Evolutionary conservation across 2,113 vertebrate species (phyloP), one percentile per base, ranked within the genome.

Genomic region (Apeltes quadracus): DNA sequence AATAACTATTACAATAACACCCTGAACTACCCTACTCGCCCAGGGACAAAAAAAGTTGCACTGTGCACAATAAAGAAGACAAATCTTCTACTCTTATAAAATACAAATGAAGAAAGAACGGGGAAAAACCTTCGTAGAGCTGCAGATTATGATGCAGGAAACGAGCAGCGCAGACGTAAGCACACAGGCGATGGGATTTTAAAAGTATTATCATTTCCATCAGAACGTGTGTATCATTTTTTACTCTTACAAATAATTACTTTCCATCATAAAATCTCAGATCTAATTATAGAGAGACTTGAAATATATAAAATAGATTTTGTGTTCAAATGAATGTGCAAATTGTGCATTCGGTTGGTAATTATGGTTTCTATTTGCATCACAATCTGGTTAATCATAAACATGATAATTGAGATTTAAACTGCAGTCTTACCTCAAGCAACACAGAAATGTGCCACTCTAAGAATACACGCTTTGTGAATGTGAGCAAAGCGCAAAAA

Each of bases 401-500:
- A 27, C 0, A 4, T 43, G 10, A 62, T 9, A 9, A 61, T 48
- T 27, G 57, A 69, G 72, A 72, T 22, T 25, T 48, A 51, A 71
- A 63, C 67, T 68, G 29, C n/a, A 54, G 16, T 50, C 5, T 57
- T 23, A 50, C 16, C 36, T 75, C 7, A 29, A 75, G 54, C 15
- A 12, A 48, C 48, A 48, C 50, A 39, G n/a, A 41, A 50, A 59
- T 41, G 22, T 70, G 20, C 12, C 5, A 71, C 39, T 70, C 41
- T 20, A 53, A 44, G 41, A 18, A 43, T 27, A 62, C 4, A 55
- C 36, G 27, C 58, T 69, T 23, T 56, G 48, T 75, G 23, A 61
- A 67, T 53, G 44, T 76, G 85, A 86, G 73, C 76, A 84, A 89
- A 84, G n/a, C n/a, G n/a, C n/a, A 74, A 59, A 20, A 72, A 29